Evolutionary conservation across 2,888 invertebrate genomes (phyloP).

Genomic region (Andrena minutula): DNA sequence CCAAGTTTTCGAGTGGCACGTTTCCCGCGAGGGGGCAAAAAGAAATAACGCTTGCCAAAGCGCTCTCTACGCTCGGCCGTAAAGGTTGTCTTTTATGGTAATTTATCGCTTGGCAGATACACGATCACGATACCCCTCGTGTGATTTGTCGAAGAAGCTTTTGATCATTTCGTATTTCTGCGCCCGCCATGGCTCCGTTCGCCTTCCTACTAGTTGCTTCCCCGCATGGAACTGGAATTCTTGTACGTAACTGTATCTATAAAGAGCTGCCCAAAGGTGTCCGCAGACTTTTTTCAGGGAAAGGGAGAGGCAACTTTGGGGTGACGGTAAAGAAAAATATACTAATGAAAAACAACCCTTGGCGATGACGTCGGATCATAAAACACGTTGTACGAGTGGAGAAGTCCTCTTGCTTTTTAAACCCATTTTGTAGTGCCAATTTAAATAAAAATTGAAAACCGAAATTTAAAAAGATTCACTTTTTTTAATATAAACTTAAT

Average conservation of each 20-base stretch:
- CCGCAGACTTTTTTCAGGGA: no score
- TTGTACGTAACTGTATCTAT: background rate
- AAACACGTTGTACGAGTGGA: no score
- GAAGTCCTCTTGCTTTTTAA: no score
- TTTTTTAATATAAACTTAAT: no score
- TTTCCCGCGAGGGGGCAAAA: constrained; percentile 44
- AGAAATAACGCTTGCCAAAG: constrained; percentile 66
- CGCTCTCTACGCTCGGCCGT: constrained; percentile 51
- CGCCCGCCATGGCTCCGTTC: background rate
- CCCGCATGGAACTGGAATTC: background rate
- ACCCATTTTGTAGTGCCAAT: no score
- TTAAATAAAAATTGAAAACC: no score
- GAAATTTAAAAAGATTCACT: no score
- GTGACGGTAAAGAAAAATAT: no score
- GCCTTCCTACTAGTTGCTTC: constrained; percentile 36
- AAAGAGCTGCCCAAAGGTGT: no score
- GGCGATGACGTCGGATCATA: no score
- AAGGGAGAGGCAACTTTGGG: no score
- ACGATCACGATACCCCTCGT: constrained; percentile 36
- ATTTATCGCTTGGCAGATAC: constrained; percentile 55
- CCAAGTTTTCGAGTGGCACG: constrained; percentile 54
- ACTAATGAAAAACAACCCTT: no score
- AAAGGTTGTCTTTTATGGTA: constrained; percentile 45
- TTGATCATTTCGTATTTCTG: constrained; percentile 34
- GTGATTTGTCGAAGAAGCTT: constrained; percentile 46